Base-by-base conservation (phyloP, 2,888 invertebrate genomes). In the Macaria notata region DNA sequence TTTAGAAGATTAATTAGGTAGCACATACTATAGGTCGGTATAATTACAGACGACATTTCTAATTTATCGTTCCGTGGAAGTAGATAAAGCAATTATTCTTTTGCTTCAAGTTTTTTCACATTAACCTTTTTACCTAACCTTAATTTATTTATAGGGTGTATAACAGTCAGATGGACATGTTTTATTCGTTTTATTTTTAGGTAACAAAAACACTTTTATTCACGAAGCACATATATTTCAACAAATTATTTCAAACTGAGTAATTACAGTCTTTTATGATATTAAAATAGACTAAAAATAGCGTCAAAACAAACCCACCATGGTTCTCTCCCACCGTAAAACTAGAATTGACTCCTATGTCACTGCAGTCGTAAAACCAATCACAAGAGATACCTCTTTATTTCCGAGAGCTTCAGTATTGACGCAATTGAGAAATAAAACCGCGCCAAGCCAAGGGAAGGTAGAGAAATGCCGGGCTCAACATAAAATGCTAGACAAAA, bases 311-410 rank as follows among this genome's bases (percentile, higher is more conserved):
- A 19, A 19, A 19, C 19, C 19, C 19, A 19, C 19, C 19, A 41
- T 3, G 5, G 41, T 9, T 5, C 1, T 31, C 31, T 48, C 9
- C 30, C n/a, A 62, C 47, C 56, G 64, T 62, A 60, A 70, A 38
- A 41, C 48, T 9, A 9, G 31, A 48, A 62, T 46, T 58, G 66
- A 49, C 64, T 63, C 69, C 68, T 70, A 69, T 71, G 68, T 70
- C 68, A 66, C 68, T 61, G 62, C 51, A 62, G 62, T 63, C 74
- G 73, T 76, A 74, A 79, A 75, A 79, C 75, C 77, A 78, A 78
- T 79, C 78, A 74, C 73, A 64, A 56, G 55, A 67, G 62, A 64
- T 61, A 64, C 64, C 9, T 63, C 68, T 68, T 69, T 70, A 73
- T 73, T 70, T 73, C 64, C 59, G 64, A 63, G 54, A 64, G 65